Evolutionary conservation across 2,113 vertebrate genomes (phyloP).

Genomic region (Seriola aureovittata): DNA sequence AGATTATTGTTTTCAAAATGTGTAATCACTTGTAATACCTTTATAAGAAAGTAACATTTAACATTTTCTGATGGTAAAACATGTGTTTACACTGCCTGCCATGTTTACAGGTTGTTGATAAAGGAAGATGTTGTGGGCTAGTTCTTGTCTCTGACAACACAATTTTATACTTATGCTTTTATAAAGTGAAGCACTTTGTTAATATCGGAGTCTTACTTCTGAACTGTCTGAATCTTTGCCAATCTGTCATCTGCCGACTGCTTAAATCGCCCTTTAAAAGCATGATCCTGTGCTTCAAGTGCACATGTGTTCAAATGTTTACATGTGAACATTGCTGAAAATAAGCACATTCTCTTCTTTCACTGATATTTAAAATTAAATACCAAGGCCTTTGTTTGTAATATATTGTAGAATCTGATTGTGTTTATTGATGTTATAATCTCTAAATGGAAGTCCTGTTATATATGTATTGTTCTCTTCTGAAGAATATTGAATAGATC

Average conservation of each 20-base stretch:
- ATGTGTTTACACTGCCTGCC: constrained; percentile 78
- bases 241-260: constrained; percentile 64
- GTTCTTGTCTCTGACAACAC: constrained; percentile 74
- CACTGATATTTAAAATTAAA: constrained; percentile 66
- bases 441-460: constrained; percentile 61
- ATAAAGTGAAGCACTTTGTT: constrained; percentile 83
- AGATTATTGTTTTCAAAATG: constrained; percentile 60
- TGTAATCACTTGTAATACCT: constrained; percentile 54
- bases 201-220: constrained; percentile 81
- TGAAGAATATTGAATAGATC: constrained; percentile 54
- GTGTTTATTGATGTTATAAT: constrained; percentile 58
- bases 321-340: constrained; percentile 82
- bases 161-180: constrained; percentile 80
- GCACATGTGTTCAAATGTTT: constrained; percentile 83
- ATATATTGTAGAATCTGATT: constrained; percentile 54
- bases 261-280: constrained; percentile 62
- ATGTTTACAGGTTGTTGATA: constrained; percentile 78
- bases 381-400: constrained; percentile 78
- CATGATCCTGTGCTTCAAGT: constrained; percentile 68
- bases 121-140: constrained; percentile 57
- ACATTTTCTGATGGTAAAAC: constrained; percentile 62
- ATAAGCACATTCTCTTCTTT: constrained; percentile 78
- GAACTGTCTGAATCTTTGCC: constrained; percentile 71
- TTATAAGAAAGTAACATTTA: constrained; percentile 56
- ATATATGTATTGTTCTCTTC: constrained; percentile 56